Conservation (phyloP, 2,113 vertebrate genomes). For the Argyrosomus japonicus region DNA sequence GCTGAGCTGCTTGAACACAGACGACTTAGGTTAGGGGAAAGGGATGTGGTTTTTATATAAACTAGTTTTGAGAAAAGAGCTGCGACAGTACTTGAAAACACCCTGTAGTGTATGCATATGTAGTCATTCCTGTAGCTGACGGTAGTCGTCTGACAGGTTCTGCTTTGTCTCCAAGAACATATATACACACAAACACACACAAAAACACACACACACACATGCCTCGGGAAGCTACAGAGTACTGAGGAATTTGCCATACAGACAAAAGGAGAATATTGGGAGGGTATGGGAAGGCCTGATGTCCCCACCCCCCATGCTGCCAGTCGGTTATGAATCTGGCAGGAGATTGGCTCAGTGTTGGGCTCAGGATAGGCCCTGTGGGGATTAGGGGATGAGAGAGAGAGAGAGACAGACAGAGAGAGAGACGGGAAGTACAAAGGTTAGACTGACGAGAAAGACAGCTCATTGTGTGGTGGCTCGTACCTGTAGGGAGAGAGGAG, state of each 20-base stretch:
- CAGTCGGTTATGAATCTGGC: constrained; percentile 23
- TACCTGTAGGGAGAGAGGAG: not conserved
- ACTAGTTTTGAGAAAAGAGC: constrained; percentile 41
- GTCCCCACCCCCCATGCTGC: constrained; percentile 50
- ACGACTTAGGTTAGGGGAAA: constrained; percentile 33
- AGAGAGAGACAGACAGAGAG: constrained; percentile 17
- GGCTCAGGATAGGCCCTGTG: constrained; percentile 47
- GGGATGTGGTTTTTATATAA: constrained; percentile 75
- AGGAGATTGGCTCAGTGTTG: constrained; percentile 61
- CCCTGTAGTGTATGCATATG: constrained; percentile 4
- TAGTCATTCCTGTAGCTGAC: constrained; percentile 46
- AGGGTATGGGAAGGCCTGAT: constrained; percentile 33
- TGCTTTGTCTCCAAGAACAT: constrained; percentile 8
- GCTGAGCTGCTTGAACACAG: constrained; percentile 35
- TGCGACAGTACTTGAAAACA: constrained; percentile 44
- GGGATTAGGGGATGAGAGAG: constrained; percentile 54
- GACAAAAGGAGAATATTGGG: constrained; percentile 45
- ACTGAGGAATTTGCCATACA: constrained; percentile 59
- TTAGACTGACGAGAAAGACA: constrained; percentile 6
- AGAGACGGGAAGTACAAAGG: constrained; percentile 24
- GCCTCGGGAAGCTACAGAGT: constrained; percentile 14
- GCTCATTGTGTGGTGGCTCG: constrained; percentile 19
- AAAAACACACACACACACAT: constrained; percentile 9
- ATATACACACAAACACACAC: constrained; percentile 11
- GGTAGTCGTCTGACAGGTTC: constrained; percentile 69